Base-by-base conservation (phyloP, 2,797 vertebrate species). In the Spea hammondii region DNA sequence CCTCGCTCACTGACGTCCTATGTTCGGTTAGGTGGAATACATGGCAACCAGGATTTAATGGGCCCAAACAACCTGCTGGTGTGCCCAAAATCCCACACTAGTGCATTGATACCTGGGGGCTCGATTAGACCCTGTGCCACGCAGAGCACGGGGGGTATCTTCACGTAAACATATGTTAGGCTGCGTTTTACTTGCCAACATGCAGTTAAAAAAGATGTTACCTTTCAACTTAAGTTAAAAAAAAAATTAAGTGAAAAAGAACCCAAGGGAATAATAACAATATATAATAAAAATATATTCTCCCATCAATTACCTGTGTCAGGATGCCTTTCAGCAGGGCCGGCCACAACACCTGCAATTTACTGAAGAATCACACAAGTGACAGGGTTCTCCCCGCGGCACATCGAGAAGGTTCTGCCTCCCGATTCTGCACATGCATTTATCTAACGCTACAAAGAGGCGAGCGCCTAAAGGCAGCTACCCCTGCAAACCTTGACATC, bases 241-340 rank as follows among this genome's bases (percentile, higher is more conserved):
- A 76, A 75, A 68, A 17, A 68, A 66, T 17, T 1, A 14, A 73
- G 48, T 10, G 68, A 67, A 65, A 50, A 80, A 77, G 53, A 17
- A 69, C 70, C 70, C 48, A 65, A 74, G 71, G 70, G 70, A 69
- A 73, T 77, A 68, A 82, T 74, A 77, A 77, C 80, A 77, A 77
- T 72, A 77, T 62, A 82, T 74, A 77, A 80, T 76, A 76, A 72
- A 76, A 81, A 77, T 60, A 70, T 65, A 73, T 82, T 82, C 80
- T 74, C 65, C 75, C 75, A 82, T 82, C 80, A 82, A 74, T 82
- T 77, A 77, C 51, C 44, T 44, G 68, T 77, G 80, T 77, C 80
- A 82, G 59, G 70, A 77, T 76, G 70, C 75, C 80, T 82, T 78
- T 77, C 65, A 77, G 80, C 80, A 14, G 70, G 79, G 74, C 74